Base-by-base conservation (phyloP, 2,888 invertebrate species). In the Oxyteleia sp. region DNA sequence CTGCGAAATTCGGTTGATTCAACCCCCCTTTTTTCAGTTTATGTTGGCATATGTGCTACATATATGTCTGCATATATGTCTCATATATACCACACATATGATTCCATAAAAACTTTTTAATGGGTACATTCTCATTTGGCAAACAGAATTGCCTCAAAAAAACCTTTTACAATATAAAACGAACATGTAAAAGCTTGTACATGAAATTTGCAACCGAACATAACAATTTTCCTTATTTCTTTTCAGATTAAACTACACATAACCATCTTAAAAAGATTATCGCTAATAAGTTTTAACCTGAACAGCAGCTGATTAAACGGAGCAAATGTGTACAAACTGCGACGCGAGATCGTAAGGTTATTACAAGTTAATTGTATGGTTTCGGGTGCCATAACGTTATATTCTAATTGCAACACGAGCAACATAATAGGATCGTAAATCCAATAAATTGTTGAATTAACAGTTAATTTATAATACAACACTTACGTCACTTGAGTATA, bases 351-450 rank as follows among this genome's bases (percentile, higher is more conserved):
- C 57, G 55, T 64, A 64, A 64, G 55, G 55, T 38, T 57, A 53
- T 64, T 74, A 64, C 45, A 49, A 45, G 26, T 63, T 63, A 63
- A 74, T 74, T 63, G 72, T 53, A 63, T 23, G 32, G 20, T 63
- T 74, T 53, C 16, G 72, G 53, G 20, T 53, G 47, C 53, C 16
- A 53, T 63, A 74, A 74, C 32, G 35, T 63, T 74, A 53, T 53
- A 63, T 51, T 43, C 72, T 53, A 74, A 74, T 53, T 63, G 72
- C 72, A 51, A 72, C 26, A 5, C 23, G 38, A 59, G 41, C 41
- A 61, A 51, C 41, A 38, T 59, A 59, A 74, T 53, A 11, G 57
- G 13, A 26, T 53, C 61, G 16, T 41, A 61, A 61, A 61, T 43
- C 15, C 20, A 23, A 72, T 61, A 51, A 38, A 72, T 47, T 71